These are phyloP conservation scores for Gobionotothen gibberifrons DNA, from an alignment of 2,797 vertebrate genomes.

Conservation along the genomic window DNA sequence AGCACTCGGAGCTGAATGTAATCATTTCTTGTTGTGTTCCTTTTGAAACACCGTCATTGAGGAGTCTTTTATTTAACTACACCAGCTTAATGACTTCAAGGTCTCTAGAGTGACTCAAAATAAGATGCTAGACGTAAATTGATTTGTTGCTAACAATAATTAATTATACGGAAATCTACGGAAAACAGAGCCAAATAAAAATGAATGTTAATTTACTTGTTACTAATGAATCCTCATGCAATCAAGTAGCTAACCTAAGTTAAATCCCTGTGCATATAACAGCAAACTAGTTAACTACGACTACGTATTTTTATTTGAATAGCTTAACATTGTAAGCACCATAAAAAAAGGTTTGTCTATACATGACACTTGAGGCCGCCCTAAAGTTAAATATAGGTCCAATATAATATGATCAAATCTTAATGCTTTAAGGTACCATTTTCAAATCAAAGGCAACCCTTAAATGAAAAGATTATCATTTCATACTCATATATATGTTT, in stretches of 20 bases:
- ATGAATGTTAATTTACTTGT: background rate
- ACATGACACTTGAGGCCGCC: no score
- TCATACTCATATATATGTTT: conserved; percentile 31
- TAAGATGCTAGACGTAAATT: conserved; percentile 14
- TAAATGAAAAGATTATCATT: conserved; percentile 10
- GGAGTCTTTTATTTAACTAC: conserved; percentile 42
- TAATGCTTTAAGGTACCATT: conserved; percentile 23
- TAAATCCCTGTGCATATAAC: no score
- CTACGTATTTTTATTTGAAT: no score
- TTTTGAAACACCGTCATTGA: conserved; percentile 36
- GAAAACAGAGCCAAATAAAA: conserved; percentile 31
- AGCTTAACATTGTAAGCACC: no score
- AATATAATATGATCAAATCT: background rate
- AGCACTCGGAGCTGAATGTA: conserved; percentile 41
- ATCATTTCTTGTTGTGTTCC: conserved; percentile 44
- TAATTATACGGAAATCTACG: conserved; percentile 20
- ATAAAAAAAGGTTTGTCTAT: no score
- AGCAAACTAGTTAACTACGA: no score
- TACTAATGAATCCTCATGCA: no score
- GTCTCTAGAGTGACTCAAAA: conserved; percentile 33
- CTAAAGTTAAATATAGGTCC: no score
- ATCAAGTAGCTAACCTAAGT: no score
- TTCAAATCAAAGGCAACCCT: conserved; percentile 16
- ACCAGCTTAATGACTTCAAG: conserved; percentile 40
- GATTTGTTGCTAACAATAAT: conserved; percentile 20